Percentiles rank a stretch among this genome's conserved stretches.
Evolutionary conservation across 2,113 vertebrate genomes (phyloP).

Genomic region (Diadophis punctatus): DNA sequence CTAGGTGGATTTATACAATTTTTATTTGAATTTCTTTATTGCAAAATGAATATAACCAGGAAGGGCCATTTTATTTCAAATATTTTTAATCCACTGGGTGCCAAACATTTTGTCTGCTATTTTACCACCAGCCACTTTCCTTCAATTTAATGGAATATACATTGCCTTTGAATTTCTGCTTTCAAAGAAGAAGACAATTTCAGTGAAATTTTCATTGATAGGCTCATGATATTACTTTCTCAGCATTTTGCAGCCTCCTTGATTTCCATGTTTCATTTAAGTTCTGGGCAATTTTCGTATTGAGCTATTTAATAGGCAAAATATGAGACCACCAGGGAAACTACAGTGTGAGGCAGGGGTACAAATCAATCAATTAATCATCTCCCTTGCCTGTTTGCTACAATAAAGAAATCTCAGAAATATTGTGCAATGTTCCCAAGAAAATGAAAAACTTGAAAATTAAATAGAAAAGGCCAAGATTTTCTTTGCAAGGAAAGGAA

Average conservation of each 20-base stretch:
- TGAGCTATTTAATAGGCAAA: neutral
- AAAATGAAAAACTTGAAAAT: neutral
- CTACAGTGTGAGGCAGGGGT: neutral
- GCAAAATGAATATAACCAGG: neutral
- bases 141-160: neutral
- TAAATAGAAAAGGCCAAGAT: neutral
- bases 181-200: neutral
- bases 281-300: neutral
- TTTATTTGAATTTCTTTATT: neutral
- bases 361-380: neutral
- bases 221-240: neutral
- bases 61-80: neutral
- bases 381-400: neutral
- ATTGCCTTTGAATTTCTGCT: neutral
- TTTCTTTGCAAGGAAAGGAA: neutral
- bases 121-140: neutral
- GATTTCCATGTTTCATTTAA: neutral
- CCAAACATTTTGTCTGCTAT: neutral
- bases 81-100: neutral
- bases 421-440: neutral
- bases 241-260: neutral
- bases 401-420: neutral
- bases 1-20: neutral
- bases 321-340: neutral
- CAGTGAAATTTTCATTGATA: neutral